Percentiles rank a stretch among this genome's conserved stretches.
Conservation (phyloP, 1,140 invertebrate genomes). For the Pseudomyrmex gracilis region DNA sequence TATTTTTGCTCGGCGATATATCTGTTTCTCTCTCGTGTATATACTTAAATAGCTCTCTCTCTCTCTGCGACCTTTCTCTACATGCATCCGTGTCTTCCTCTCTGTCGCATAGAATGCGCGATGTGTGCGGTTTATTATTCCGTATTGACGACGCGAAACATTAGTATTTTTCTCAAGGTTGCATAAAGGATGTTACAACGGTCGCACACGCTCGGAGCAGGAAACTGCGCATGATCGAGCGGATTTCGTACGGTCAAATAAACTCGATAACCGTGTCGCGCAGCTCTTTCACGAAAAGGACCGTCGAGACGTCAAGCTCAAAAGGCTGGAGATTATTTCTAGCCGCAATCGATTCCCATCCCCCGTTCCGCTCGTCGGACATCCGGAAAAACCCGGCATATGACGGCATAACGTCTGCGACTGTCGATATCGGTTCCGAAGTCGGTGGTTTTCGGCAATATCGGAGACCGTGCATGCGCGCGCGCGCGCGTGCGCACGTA, state of each 20-base stretch:
- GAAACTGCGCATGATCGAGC: slow-evolving; percentile 21
- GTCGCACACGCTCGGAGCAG: neutral
- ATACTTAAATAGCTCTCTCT: slow-evolving; percentile 46
- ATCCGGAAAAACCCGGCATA: slow-evolving; percentile 63
- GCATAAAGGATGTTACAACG: neutral
- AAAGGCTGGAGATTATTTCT: slow-evolving; percentile 58
- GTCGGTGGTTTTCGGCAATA: slow-evolving; percentile 72
- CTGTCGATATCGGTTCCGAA: slow-evolving; percentile 67
- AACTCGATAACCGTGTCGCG: slow-evolving; percentile 44
- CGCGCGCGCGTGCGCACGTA: neutral
- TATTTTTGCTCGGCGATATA: slow-evolving; percentile 67
- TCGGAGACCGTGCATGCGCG: slow-evolving; percentile 25
- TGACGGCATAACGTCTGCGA: slow-evolving; percentile 65
- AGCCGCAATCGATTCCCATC: slow-evolving; percentile 58
- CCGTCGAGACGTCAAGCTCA: slow-evolving; percentile 49
- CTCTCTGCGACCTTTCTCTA: slow-evolving; percentile 46
- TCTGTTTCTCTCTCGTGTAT: slow-evolving; percentile 59
- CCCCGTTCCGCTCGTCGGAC: slow-evolving; percentile 50
- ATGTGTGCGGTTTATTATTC: slow-evolving; percentile 58
- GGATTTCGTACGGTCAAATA: slow-evolving; percentile 45
- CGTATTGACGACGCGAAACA: neutral
- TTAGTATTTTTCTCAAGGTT: neutral
- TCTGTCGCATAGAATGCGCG: slow-evolving; percentile 9
- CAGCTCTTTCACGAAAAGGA: slow-evolving; percentile 13
- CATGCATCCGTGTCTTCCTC: slow-evolving; percentile 50